Evolutionary conservation across 2,113 vertebrate genomes (phyloP).

Genomic region (Pseudopodoces humilis): DNA sequence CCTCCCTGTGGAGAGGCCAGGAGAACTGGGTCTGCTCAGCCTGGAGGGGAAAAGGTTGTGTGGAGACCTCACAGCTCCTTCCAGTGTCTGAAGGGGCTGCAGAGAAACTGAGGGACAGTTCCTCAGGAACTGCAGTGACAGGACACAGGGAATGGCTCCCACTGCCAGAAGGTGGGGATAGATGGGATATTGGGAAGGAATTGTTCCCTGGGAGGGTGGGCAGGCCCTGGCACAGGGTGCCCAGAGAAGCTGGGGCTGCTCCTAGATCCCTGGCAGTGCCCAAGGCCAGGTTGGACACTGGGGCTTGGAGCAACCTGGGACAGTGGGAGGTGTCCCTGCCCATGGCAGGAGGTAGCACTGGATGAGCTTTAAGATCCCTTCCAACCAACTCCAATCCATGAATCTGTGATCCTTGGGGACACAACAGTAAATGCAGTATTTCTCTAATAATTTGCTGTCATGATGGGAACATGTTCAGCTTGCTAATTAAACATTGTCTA

Average conservation of each 20-base stretch:
- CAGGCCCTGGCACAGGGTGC: neutral
- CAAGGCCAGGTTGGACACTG: neutral
- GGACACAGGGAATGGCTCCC: neutral
- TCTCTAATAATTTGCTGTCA: neutral
- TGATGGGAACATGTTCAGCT: neutral
- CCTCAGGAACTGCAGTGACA: accelerated
- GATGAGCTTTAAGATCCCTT: neutral
- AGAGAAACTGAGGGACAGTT: neutral
- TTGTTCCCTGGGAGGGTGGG: neutral
- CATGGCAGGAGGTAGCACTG: too few species aligned
- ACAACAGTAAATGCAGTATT: neutral
- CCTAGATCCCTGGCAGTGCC: neutral
- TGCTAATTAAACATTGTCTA: neutral
- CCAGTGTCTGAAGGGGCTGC: neutral
- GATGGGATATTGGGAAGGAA: neutral
- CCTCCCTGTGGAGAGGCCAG: neutral
- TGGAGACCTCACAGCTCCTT: neutral
- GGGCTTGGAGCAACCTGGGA: neutral
- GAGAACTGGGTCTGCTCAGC: neutral
- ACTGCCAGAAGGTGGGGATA: neutral
- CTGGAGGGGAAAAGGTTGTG: neutral
- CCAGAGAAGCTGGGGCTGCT: neutral
- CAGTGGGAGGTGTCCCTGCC: neutral
- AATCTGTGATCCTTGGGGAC: neutral
- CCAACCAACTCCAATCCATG: too few species aligned